Percentiles rank a stretch among this genome's conserved stretches.
phyloP scores from a whole-genome alignment of 1,140 invertebrate genomes.

The Spodoptera frugiperda region DNA sequence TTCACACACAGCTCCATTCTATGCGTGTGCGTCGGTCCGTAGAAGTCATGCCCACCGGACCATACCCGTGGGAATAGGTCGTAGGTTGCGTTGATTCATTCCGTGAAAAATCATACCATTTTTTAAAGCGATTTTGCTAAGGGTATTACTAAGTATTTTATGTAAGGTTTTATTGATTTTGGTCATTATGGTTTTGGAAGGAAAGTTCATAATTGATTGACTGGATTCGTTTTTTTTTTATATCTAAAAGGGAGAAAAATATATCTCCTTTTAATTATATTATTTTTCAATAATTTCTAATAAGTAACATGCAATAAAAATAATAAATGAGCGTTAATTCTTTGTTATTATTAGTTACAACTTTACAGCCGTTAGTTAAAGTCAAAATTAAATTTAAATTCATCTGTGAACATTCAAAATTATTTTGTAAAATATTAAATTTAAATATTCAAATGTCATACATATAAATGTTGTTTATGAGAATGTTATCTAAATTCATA shows the following conservation, averaged over 20 bases:
- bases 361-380: too few species aligned
- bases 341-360: too few species aligned
- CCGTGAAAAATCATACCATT: conserved; percentile 36
- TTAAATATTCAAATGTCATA: background rate
- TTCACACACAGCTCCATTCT: conserved; percentile 54
- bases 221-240: too few species aligned
- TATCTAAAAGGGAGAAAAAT: too few species aligned
- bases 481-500: background rate
- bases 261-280: too few species aligned
- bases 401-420: too few species aligned
- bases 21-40: conserved; percentile 60
- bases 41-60: conserved; percentile 67
- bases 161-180: background rate
- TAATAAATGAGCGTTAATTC: too few species aligned
- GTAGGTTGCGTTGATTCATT: conserved; percentile 53
- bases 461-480: background rate
- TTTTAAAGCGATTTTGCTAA: conserved; percentile 34
- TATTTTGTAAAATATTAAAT: background rate
- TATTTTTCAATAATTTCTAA: too few species aligned
- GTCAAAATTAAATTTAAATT: too few species aligned
- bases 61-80: conserved; percentile 65
- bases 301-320: too few species aligned
- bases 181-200: background rate
- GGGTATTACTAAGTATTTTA: background rate
- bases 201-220: too few species aligned